phyloP scores from a whole-genome alignment of 2,888 invertebrate species.

The Cantharis rufa region DNA sequence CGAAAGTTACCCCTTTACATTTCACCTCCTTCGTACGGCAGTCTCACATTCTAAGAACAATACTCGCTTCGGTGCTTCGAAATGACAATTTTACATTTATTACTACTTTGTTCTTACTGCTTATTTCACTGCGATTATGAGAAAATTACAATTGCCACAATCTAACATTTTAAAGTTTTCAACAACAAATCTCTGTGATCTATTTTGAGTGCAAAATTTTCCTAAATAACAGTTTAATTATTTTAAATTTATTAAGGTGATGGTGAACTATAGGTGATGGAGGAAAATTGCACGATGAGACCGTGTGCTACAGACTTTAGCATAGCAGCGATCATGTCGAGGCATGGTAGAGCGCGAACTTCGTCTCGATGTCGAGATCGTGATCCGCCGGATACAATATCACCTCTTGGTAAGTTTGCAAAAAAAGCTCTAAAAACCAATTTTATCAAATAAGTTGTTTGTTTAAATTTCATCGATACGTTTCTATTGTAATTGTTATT shows the following conservation, averaged over 20 bases:
- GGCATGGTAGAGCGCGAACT: slow-evolving; percentile 64
- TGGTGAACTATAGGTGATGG: slow-evolving; percentile 56
- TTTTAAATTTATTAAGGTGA: slow-evolving; percentile 16
- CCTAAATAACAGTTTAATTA: not conserved
- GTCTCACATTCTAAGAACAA: slow-evolving; percentile 24
- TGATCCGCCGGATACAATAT: slow-evolving; percentile 49
- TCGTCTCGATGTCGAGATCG: slow-evolving; percentile 61
- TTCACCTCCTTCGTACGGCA: slow-evolving; percentile 22
- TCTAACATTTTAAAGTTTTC: slow-evolving; percentile 1
- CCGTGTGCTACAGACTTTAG: slow-evolving; percentile 94
- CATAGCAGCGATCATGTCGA: slow-evolving; percentile 93
- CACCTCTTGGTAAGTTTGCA: slow-evolving; percentile 52
- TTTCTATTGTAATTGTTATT: not conserved
- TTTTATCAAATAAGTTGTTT: not conserved
- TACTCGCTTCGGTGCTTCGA: slow-evolving; percentile 17
- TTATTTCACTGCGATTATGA: slow-evolving; percentile 3
- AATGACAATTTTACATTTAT: slow-evolving; percentile 21
- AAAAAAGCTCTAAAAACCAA: not conserved
- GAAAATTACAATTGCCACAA: slow-evolving; percentile 3
- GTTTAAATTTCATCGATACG: not conserved
- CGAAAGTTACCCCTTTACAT: slow-evolving; percentile 28
- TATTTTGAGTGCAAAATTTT: slow-evolving; percentile 8
- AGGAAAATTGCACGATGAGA: slow-evolving; percentile 71
- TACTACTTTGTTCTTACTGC: slow-evolving; percentile 8
- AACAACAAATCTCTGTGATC: slow-evolving; percentile 11